Evolutionary conservation across 2,113 vertebrate genomes (phyloP), one percentile per base, ranked within the genome.

Genomic region (Myxocyprinus asiaticus): DNA sequence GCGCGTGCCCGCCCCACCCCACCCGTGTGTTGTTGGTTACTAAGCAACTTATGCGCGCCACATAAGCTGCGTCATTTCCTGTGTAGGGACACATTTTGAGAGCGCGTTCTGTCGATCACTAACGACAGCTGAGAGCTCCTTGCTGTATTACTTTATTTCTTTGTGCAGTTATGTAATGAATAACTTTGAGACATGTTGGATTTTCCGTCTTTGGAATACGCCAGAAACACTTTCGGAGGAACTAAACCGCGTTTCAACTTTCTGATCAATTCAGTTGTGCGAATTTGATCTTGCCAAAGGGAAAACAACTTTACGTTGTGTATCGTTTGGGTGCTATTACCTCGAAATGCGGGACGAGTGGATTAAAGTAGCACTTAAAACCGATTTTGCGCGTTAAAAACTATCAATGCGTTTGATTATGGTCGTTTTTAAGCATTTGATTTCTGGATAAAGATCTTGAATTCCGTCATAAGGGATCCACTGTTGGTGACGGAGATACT

Each of bases 31-130:
- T 83, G 67, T 79, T 67, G 73, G 83, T 90, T 76, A 48, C 88
- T 51, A 76, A 81, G 85, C 86, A 78, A 84, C 80, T 7, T 69
- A 82, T 48, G 85, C 83, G 84, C 77, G 74, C 79, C 67, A 22
- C 22, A 55, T 5, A 10, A 53, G 62, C 62, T 86, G 78, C 92
- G 92, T 93, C 92, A 93, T 62, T 89, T 93, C 92, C 92, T 79
- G 88, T 48, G 43, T 7, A 82, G 68, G 78, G 81, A 84, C 81
- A 58, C 69, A 59, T 65, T 17, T 33, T 33, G 22, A 61, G 77
- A 76, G 65, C 53, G 78, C 61, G 71, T 82, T 17, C 82, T 66
- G 67, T 45, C 61, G 47, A 67, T 64, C 58, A 42, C 3, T 67
- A 79, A 43, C 66, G 72, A 59, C 51, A 65, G 56, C 59, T 44